These are phyloP conservation scores for Eueremaeus valkanovi DNA, from an alignment of 2,888 invertebrate species.

Conservation along the genomic window DNA sequence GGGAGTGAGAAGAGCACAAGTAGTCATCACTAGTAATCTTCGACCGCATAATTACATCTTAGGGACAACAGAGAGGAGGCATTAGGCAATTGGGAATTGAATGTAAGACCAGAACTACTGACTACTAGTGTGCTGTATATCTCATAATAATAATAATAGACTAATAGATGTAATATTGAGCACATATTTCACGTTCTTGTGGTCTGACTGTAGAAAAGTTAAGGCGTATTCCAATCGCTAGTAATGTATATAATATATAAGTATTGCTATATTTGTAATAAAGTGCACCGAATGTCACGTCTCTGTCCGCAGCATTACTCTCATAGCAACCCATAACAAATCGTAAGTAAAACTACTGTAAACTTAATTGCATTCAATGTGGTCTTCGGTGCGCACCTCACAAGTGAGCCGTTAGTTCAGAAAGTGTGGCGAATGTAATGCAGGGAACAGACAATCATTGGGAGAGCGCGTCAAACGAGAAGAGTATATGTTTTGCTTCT, in stretches of 20 bases:
- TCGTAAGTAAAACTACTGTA: neutral
- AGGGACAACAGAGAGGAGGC: neutral
- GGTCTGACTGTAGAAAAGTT: neutral
- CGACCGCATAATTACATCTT: constrained; percentile 17
- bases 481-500: neutral
- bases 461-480: no score
- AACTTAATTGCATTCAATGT: neutral
- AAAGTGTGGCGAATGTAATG: neutral
- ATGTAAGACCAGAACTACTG: neutral
- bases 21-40: neutral
- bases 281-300: neutral
- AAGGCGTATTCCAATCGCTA: neutral
- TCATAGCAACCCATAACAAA: constrained; percentile 19
- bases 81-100: neutral
- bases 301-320: neutral
- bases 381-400: constrained; percentile 4
- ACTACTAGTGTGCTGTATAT: neutral
- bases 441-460: neutral
- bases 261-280: neutral
- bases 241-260: neutral
- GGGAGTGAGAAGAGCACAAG: no score
- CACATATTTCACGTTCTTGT: constrained; percentile 6
- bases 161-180: neutral
- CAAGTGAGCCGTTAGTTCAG: neutral
- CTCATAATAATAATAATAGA: neutral